phyloP scores from a whole-genome alignment of 2,113 vertebrate species.

The Hiodon tergisus region DNA sequence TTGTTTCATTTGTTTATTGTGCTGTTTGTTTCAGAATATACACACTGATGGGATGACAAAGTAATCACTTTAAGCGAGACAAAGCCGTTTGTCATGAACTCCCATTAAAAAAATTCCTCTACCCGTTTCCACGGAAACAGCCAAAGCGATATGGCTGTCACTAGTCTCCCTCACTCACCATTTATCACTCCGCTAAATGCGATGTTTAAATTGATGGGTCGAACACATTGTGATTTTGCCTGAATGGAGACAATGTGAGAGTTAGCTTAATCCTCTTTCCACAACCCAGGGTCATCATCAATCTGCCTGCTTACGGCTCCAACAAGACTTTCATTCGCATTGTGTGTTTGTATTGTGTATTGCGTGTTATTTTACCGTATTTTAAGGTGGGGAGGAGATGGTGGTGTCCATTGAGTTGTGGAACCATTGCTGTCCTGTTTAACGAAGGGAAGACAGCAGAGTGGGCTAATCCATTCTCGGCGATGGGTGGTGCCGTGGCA shows the following conservation, averaged over 20 bases:
- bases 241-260: constrained; percentile 16
- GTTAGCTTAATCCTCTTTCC: constrained; percentile 12
- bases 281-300: not conserved
- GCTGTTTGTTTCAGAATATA: not conserved
- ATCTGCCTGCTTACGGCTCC: not conserved
- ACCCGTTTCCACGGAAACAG: constrained; percentile 17
- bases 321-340: not conserved
- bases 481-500: not conserved
- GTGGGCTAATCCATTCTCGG: not conserved
- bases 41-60: not conserved
- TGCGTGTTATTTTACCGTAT: no score
- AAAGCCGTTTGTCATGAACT: constrained; percentile 9
- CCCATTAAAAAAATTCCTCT: constrained; percentile 9
- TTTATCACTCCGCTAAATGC: constrained; percentile 48
- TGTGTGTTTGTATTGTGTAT: no score
- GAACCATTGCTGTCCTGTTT: not conserved
- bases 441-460: not conserved
- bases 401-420: no score
- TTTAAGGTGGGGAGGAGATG: no score
- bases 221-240: constrained; percentile 16
- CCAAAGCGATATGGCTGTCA: constrained; percentile 13
- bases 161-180: constrained; percentile 31
- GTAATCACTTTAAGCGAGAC: not conserved
- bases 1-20: no score
- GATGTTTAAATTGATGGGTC: constrained; percentile 47